A percentile compares a stretch with the other conserved stretches of the same genome.
Conservation (phyloP, 2,113 vertebrate species). For the Sarotherodon lohbergeri region DNA sequence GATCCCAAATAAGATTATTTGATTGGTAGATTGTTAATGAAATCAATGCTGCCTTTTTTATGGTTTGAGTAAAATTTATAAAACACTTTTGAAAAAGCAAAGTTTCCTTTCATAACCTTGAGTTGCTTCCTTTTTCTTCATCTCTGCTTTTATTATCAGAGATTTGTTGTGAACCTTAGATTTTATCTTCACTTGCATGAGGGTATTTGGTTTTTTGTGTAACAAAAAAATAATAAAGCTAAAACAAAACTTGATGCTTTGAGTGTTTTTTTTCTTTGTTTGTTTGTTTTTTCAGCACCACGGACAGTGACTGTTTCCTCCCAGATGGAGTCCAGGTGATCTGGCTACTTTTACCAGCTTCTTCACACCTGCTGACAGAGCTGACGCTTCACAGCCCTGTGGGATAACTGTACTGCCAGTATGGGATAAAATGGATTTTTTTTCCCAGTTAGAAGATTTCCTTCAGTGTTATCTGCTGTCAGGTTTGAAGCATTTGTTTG, state of each 20-base stretch:
- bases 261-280: background rate
- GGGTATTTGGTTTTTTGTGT: background rate
- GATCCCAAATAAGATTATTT: background rate
- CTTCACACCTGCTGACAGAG: background rate
- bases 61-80: background rate
- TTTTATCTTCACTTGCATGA: background rate
- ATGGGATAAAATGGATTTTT: background rate
- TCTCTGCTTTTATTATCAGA: background rate
- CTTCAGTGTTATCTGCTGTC: background rate
- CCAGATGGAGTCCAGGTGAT: conserved; percentile 5
- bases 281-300: conserved; percentile 10
- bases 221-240: background rate
- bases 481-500: conserved; percentile 13
- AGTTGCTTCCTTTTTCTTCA: background rate
- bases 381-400: background rate
- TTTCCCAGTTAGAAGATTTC: background rate
- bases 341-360: background rate
- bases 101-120: background rate
- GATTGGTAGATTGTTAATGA: background rate
- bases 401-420: background rate
- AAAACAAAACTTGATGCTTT: background rate
- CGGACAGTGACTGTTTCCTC: background rate
- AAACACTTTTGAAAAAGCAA: background rate
- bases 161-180: background rate
- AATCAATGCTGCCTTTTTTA: background rate